A percentile compares a stretch with the other conserved stretches of the same genome.
These are phyloP conservation scores for Hippocampus guttulatus DNA, from an alignment of 2,113 vertebrate species.

Conservation along the genomic window DNA sequence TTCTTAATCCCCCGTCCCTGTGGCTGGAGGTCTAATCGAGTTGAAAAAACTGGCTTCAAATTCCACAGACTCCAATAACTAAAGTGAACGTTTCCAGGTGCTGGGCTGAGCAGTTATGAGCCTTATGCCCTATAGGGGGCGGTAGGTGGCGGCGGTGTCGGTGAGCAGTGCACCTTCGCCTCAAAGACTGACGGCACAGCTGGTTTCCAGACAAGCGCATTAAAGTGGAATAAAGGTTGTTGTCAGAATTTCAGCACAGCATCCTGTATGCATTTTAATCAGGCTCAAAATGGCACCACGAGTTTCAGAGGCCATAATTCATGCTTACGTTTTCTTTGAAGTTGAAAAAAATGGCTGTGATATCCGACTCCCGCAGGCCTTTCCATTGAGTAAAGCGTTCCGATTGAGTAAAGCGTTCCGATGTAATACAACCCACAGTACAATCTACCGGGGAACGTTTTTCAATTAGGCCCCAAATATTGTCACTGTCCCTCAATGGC, in stretches of 20 bases:
- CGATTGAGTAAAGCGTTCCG: not conserved
- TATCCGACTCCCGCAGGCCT: not conserved
- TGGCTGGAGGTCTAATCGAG: not conserved
- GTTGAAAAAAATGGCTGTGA: not conserved
- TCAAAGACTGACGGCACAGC: constrained; percentile 21
- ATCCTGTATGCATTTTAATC: constrained; percentile 2
- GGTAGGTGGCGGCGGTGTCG: constrained; percentile 44
- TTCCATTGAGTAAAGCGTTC: not conserved
- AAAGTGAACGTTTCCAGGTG: constrained; percentile 21
- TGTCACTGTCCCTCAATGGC: not conserved
- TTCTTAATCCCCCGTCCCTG: not conserved
- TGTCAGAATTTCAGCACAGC: constrained; percentile 7
- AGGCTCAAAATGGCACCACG: not conserved
- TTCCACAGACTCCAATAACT: constrained; percentile 11
- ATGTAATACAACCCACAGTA: not conserved
- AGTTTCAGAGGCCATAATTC: not conserved
- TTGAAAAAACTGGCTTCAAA: not conserved
- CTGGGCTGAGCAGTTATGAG: not conserved
- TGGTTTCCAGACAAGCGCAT: constrained; percentile 27
- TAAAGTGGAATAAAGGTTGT: constrained; percentile 19
- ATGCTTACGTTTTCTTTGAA: not conserved
- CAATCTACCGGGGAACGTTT: not conserved
- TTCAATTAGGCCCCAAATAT: not conserved
- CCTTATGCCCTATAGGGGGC: constrained; percentile 58
- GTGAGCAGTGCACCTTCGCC: constrained; percentile 18